phyloP scores from a whole-genome alignment of 53 echinoderm and acorn worm species.

The Antedon mediterranea region DNA sequence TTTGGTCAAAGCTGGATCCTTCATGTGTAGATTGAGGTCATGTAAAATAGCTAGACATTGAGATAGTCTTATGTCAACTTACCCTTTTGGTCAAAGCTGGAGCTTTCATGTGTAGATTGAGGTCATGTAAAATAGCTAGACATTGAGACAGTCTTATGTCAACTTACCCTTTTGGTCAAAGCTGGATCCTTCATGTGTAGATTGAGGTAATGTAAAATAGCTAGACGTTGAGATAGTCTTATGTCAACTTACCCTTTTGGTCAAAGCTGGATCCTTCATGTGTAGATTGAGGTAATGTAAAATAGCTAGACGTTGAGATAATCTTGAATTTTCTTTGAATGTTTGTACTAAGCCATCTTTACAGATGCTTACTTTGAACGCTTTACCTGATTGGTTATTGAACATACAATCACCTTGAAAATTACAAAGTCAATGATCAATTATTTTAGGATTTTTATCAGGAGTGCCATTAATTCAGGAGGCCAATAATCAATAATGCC shows the following conservation, averaged over 20 bases:
- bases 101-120: constrained; percentile 45
- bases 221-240: constrained; percentile 31
- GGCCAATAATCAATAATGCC: no score
- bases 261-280: constrained; percentile 42
- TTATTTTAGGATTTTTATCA: not conserved
- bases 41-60: constrained; percentile 40
- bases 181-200: constrained; percentile 40
- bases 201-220: constrained; percentile 41
- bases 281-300: constrained; percentile 48
- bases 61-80: constrained; percentile 23
- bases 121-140: constrained; percentile 47
- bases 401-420: constrained; percentile 52
- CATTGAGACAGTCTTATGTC: constrained; percentile 31
- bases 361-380: constrained; percentile 43
- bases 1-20: constrained; percentile 35
- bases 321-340: constrained; percentile 20
- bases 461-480: no score
- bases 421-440: not conserved
- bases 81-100: constrained; percentile 43
- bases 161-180: constrained; percentile 39
- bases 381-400: constrained; percentile 38
- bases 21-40: constrained; percentile 35
- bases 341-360: constrained; percentile 38
- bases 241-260: constrained; percentile 32
- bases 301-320: constrained; percentile 38